Base-by-base conservation (phyloP, 2,797 vertebrate genomes). In the Tragelaphus oryx region DNA sequence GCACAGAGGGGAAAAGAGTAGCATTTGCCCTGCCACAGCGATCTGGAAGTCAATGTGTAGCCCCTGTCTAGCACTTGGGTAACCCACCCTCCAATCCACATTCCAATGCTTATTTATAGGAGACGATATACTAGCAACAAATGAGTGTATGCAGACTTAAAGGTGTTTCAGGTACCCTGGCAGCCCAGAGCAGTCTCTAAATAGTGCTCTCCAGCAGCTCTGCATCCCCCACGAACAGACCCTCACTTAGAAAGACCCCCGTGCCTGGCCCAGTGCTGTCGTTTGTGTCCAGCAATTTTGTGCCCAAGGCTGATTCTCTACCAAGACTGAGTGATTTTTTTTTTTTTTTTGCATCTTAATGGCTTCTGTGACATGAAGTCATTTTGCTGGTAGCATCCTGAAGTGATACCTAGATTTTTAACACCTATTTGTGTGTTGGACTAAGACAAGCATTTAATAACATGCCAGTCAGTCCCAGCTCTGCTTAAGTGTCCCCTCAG, bases 1-100 rank as follows among this genome's bases (percentile, higher is more conserved):
- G 97, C 98, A 97, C 97, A 97, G 97, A 97, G 76, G 97, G 93
- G 98, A 98, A 98, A 97, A 96, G 94, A 95, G 96, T 57, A 87
- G 80, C 88, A 97, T 91, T 93, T 84, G 95, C 96, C 95, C 78
- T 16, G 26, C 97, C 98, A 97, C 98, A 98, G 98, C 97, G 97
- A 97, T 97, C 98, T 98, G 98, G 98, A 98, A 98, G 98, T 98
- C 98, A 98, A 98, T 96, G 97, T 93, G 97, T 96, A 96, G 97
- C 96, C 96, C 95, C 98, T 57, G 98, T 99, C 98, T 99, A 98
- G 98, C 98, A 98, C 98, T 91, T 81, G 76, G 88, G 96, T 81
- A 95, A 95, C 84, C 75, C 92, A 97, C 96, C 79, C 84, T 85
- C 96, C 97, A 98, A 98, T 98, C 98, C 98, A 98, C 98, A 98